Evolutionary conservation across 2,797 vertebrate species (phyloP).

Genomic region (Pipistrellus kuhlii): DNA sequence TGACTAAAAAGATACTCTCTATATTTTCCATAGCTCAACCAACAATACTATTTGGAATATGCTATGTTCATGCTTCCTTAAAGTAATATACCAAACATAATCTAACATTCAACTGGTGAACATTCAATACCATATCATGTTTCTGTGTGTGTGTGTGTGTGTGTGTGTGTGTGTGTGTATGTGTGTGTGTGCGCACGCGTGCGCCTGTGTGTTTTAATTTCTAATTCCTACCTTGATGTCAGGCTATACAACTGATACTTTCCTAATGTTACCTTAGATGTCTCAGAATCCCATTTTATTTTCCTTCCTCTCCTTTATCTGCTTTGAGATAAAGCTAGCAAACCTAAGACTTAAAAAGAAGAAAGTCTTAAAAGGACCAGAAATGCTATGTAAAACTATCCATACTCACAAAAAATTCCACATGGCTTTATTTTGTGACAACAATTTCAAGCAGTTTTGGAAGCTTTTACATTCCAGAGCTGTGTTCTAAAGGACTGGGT

Average conservation of each 20-base stretch:
- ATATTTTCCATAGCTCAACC: neutral
- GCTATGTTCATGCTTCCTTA: neutral
- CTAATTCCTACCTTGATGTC: neutral
- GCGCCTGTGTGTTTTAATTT: neutral
- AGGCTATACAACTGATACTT: neutral
- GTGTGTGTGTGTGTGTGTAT: neutral
- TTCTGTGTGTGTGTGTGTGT: neutral
- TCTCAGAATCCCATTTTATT: neutral
- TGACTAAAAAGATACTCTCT: neutral
- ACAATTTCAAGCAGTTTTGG: slow-evolving; percentile 10
- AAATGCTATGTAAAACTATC: slow-evolving; percentile 6
- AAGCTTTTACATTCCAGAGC: slow-evolving; percentile 20
- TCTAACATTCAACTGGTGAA: neutral
- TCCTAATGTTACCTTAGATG: neutral
- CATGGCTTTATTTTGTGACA: neutral
- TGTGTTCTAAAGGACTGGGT: neutral
- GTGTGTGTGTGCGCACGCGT: rapidly evolving
- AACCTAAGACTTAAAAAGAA: neutral
- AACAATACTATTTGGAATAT: neutral
- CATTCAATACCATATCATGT: neutral
- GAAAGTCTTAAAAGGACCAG: neutral
- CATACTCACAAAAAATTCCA: neutral
- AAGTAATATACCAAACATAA: slow-evolving; percentile 40
- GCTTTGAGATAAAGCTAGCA: slow-evolving; percentile 12
- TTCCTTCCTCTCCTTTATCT: neutral